These are phyloP conservation scores for Brachyistius frenatus DNA, from an alignment of 2,113 vertebrate genomes.

Conservation along the genomic window DNA sequence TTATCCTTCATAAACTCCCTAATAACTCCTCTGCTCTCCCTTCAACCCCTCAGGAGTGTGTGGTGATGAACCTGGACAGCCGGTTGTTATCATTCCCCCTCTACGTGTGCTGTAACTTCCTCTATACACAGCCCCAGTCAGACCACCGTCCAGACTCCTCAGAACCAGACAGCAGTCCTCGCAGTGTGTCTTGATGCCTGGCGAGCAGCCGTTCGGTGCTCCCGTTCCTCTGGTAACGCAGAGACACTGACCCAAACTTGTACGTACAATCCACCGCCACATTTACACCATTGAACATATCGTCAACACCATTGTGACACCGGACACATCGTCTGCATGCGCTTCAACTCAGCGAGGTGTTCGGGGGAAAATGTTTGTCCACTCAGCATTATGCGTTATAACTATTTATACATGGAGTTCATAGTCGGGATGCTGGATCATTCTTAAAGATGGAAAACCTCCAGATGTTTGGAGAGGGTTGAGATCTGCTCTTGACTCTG, in stretches of 20 bases:
- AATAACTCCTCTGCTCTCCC: not conserved
- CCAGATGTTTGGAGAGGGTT: not conserved
- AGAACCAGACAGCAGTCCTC: constrained; percentile 72
- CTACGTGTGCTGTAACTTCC: constrained; percentile 97
- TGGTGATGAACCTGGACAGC: constrained; percentile 97
- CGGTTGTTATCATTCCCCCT: constrained; percentile 93
- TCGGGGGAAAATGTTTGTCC: constrained; percentile 16
- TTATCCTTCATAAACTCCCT: not conserved
- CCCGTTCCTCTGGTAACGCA: constrained; percentile 36
- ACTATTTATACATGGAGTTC: not conserved
- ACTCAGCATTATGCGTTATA: constrained; percentile 29
- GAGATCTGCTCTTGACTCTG: not conserved
- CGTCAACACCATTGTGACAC: constrained; percentile 20
- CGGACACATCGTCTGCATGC: constrained; percentile 53
- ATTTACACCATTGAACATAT: not conserved
- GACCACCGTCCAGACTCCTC: constrained; percentile 79
- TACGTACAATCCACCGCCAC: constrained; percentile 45
- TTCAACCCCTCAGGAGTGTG: constrained; percentile 88
- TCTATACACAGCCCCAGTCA: constrained; percentile 90
- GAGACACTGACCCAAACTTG: constrained; percentile 40
- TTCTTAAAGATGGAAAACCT: constrained; percentile 23
- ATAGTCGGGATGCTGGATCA: constrained; percentile 33
- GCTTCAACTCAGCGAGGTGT: constrained; percentile 24
- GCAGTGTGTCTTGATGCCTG: constrained; percentile 72
- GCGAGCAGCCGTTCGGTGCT: constrained; percentile 15